Base-by-base conservation (phyloP, 2,888 invertebrate species). In the Odontocerum albicorne region DNA sequence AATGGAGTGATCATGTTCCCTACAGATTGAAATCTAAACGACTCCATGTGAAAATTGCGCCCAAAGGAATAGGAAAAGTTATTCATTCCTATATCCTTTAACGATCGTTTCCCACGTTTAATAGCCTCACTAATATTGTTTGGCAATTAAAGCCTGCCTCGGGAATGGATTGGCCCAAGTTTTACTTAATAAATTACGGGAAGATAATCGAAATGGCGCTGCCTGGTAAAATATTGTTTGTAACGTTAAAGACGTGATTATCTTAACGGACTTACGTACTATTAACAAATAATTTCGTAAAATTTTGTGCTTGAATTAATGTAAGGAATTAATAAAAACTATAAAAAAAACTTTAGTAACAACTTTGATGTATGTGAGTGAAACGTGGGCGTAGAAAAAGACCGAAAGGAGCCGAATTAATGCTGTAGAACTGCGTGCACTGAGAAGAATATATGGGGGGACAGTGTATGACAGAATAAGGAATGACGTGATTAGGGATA, bases 11-110 rank as follows among this genome's bases (percentile, higher is more conserved):
- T 32, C 49, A 40, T 49, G 40, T 49, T 27, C 45, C 32, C 10
- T 43, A 22, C 46, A 57, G 57, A 60, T 60, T 22, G 2, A 16
- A 45, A 60, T 60, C 56, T 60, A 53, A 57, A 60, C 57, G 54
- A 42, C 51, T 49, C 42, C 38, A 49, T 35, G 52, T 50, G 60
- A 60, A 60, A 60, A 57, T 55, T 49, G 17, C 32, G 54, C 49
- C 56, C 39, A 38, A 45, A 38, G 42, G 35, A 38, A 47, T 46
- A 20, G 43, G 42, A 49, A 50, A 54, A 54, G 43, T 32, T 21
- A 19, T 39, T 45, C 27, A 31, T 38, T 43, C 31, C 35, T 33
- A 36, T 20, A 21, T 44, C 31, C 33, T 42, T 20, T 16, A 49
- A 27, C 19, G 40, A 32, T n/a, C n/a, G 45, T 22, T 45, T 46